phyloP scores from a whole-genome alignment of 1,140 invertebrate species.

The Kradibia gibbosae region DNA sequence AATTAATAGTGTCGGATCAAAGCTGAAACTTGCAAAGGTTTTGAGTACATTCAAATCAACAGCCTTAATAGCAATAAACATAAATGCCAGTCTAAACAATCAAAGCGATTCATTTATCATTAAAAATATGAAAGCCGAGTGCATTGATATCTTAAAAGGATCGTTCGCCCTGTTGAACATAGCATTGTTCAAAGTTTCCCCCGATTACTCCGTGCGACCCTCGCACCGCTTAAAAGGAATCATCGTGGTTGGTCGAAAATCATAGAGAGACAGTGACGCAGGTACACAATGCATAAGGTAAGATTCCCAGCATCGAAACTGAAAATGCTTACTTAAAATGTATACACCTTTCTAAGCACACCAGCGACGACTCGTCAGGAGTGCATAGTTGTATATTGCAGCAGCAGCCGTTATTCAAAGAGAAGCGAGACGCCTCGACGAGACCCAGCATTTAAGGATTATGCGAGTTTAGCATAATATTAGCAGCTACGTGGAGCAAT shows the following conservation, averaged over 20 bases:
- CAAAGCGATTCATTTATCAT: background rate
- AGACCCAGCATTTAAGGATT: conserved; percentile 67
- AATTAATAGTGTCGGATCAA: too few relatives aligned
- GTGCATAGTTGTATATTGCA: background rate
- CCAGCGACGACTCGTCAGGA: background rate
- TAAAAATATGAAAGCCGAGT: background rate
- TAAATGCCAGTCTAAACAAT: too few relatives aligned
- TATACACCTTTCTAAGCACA: background rate
- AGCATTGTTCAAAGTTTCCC: background rate
- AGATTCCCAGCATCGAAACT: background rate
- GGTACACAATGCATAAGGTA: background rate
- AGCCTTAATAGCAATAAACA: too few relatives aligned
- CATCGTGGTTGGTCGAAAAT: too few relatives aligned
- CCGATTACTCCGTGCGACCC: background rate
- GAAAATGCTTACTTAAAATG: conserved; percentile 35
- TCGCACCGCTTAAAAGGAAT: too few relatives aligned
- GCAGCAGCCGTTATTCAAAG: conserved; percentile 34
- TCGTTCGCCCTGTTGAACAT: conserved; percentile 1
- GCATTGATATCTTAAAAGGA: background rate
- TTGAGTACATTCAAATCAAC: too few relatives aligned
- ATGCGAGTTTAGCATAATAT: conserved; percentile 70
- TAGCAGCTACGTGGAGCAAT: conserved; percentile 57
- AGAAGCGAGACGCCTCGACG: conserved; percentile 49
- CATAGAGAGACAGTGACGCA: background rate
- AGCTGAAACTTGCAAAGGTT: too few relatives aligned